phyloP scores from a whole-genome alignment of 1,140 invertebrate genomes.

The Drosophila quadrilineata region DNA sequence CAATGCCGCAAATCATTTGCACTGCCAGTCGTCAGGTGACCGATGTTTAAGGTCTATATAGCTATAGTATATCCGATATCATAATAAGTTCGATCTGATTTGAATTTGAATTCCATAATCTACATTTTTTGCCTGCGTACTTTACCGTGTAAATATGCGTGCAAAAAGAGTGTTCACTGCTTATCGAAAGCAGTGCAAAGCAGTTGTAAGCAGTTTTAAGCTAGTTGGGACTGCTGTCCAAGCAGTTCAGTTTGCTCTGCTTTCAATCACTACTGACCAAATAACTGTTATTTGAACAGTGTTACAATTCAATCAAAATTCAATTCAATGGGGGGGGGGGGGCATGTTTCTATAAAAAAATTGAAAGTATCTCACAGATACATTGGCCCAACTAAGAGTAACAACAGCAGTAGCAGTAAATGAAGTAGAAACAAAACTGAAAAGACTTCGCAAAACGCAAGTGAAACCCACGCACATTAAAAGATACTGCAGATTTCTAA shows the following conservation, averaged over 20 bases:
- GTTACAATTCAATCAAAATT: too few species aligned
- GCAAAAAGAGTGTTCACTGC: constrained; percentile 8
- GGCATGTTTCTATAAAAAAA: constrained; percentile 6
- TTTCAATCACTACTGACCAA: too few species aligned
- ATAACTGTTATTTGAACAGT: too few species aligned
- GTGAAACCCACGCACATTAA: constrained; percentile 43
- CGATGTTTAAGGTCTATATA: constrained; percentile 58
- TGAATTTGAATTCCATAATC: constrained; percentile 29
- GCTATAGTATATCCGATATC: not conserved
- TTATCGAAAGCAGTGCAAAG: constrained; percentile 18
- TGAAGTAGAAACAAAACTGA: constrained; percentile 15
- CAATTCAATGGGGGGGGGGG: too few species aligned
- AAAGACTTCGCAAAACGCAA: constrained; percentile 24
- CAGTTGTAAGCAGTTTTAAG: constrained; percentile 24
- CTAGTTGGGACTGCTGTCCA: too few species aligned
- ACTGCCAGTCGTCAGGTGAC: constrained; percentile 80
- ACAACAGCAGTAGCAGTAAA: not conserved
- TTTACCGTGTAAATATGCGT: constrained; percentile 40
- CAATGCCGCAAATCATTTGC: constrained; percentile 63
- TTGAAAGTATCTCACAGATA: not conserved
- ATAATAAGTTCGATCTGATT: not conserved
- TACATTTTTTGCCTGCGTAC: constrained; percentile 32
- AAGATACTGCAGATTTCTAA: constrained; percentile 48
- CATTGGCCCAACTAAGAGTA: not conserved
- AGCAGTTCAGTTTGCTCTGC: not conserved